Evolutionary conservation across 2,113 vertebrate genomes (phyloP).

Genomic region (Tupaia chinensis): DNA sequence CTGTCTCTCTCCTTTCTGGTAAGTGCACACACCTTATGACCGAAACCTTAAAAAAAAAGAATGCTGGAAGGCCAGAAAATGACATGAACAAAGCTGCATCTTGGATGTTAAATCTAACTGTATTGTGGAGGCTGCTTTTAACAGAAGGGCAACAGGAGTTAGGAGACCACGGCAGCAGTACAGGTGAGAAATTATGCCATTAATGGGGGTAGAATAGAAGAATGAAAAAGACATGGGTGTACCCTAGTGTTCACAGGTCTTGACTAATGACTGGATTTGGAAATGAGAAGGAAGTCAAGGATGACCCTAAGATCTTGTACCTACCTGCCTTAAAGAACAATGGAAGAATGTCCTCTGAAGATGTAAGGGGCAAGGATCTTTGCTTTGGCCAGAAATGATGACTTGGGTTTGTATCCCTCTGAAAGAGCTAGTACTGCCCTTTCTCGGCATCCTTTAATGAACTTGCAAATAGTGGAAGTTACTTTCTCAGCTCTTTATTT

Average conservation of each 20-base stretch:
- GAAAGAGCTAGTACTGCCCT: background rate
- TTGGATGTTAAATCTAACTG: background rate
- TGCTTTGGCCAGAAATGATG: background rate
- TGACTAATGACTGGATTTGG: background rate
- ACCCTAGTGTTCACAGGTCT: background rate
- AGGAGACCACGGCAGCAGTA: background rate
- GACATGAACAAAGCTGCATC: background rate
- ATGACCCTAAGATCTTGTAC: background rate
- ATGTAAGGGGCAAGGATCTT: background rate
- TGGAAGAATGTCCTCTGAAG: background rate
- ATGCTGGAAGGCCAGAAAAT: background rate
- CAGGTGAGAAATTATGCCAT: rapidly evolving
- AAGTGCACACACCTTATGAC: too few relatives aligned
- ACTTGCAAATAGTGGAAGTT: background rate
- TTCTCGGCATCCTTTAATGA: background rate
- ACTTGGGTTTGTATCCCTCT: background rate
- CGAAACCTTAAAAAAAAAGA: background rate
- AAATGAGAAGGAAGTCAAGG: background rate
- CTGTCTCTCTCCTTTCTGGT: too few relatives aligned
- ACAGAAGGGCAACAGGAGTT: background rate
- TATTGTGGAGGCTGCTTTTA: background rate
- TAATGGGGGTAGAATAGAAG: background rate
- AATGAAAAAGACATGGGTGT: background rate
- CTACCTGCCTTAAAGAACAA: background rate
- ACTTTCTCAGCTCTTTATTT: background rate